Conservation (phyloP, 2,113 vertebrate genomes). For the Motacilla tschutschensis region DNA sequence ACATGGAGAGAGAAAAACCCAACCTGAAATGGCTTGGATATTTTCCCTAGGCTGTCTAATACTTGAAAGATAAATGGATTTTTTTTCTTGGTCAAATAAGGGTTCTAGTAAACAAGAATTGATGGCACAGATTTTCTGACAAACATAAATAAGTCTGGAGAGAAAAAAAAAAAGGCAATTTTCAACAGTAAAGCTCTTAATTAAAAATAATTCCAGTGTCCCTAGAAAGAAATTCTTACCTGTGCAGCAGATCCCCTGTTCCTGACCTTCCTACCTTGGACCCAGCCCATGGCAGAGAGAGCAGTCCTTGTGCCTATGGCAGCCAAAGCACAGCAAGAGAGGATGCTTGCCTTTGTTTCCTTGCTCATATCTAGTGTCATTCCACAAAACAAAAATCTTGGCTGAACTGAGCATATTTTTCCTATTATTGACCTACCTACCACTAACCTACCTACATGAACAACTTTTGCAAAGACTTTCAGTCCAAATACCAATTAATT, state of each 20-base stretch:
- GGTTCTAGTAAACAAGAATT: not conserved
- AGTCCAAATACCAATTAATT: not conserved
- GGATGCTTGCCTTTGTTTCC: not conserved
- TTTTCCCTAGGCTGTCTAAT: not conserved
- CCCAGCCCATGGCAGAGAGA: fast-evolving
- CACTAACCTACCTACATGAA: not conserved
- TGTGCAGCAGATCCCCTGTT: not conserved
- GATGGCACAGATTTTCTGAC: not conserved
- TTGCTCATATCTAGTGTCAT: fast-evolving
- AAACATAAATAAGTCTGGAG: not conserved
- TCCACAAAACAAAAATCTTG: not conserved
- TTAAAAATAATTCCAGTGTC: not conserved
- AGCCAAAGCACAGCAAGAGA: not conserved
- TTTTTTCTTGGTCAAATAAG: not conserved
- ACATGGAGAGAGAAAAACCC: not conserved
- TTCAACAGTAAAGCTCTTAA: not conserved
- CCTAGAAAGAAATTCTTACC: not conserved
- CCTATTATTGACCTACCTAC: not conserved
- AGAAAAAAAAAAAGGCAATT: not conserved
- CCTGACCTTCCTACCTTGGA: not conserved
- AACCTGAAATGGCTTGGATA: not conserved
- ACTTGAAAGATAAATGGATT: not conserved
- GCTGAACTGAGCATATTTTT: not conserved
- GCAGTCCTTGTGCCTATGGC: not conserved
- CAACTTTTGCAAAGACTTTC: not conserved